These are phyloP conservation scores for Caenorhabditis becei DNA, from an alignment of 2,888 invertebrate genomes.

Conservation along the genomic window DNA sequence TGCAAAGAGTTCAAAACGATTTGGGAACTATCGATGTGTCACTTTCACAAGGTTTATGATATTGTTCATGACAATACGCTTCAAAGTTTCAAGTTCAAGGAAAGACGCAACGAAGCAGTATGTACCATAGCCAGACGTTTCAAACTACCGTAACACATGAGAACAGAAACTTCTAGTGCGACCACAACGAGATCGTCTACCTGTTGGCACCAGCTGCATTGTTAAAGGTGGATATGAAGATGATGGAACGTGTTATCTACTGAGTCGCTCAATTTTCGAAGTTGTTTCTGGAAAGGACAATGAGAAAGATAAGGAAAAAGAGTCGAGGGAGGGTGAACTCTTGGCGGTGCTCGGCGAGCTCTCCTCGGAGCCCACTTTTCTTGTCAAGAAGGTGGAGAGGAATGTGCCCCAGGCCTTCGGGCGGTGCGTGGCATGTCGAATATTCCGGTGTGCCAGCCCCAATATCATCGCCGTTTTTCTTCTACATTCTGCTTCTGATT, in stretches of 20 bases:
- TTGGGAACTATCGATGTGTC: no score
- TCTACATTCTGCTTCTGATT: conserved; percentile 42
- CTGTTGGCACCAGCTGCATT: conserved; percentile 62
- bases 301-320: neutral
- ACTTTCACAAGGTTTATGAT: no score
- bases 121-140: no score
- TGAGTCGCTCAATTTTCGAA: conserved; percentile 21
- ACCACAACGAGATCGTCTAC: conserved; percentile 10
- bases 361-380: conserved; percentile 6
- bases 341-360: conserved; percentile 10
- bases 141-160: no score
- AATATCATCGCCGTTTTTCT: conserved; percentile 53
- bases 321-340: neutral
- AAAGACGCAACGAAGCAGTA: no score
- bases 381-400: conserved; percentile 23
- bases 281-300: conserved; percentile 6
- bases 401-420: conserved; percentile 8
- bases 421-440: conserved; percentile 45
- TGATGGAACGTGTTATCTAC: neutral
- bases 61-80: no score
- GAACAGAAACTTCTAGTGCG: no score
- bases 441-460: conserved; percentile 55
- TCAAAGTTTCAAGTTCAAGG: no score
- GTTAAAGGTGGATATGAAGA: conserved; percentile 1
- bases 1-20: neutral